Evolutionary conservation across 2,888 invertebrate genomes (phyloP).

Genomic region (Nymphalis c-album): DNA sequence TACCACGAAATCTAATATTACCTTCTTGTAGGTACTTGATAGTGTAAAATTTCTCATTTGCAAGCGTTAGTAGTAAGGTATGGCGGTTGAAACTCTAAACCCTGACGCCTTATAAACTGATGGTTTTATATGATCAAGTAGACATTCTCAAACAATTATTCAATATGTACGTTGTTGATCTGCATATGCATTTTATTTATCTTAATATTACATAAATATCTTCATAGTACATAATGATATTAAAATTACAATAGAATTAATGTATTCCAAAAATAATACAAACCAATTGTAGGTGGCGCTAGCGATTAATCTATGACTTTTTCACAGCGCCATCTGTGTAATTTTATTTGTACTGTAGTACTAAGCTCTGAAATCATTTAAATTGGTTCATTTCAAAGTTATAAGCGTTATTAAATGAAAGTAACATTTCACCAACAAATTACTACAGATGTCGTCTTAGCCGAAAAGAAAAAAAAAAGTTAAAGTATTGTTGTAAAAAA

Average conservation of each 20-base stretch:
- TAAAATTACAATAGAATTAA: too few species aligned
- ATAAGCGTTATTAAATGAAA: too few species aligned
- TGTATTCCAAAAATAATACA: too few species aligned
- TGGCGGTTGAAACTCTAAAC: neutral
- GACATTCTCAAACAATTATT: too few species aligned
- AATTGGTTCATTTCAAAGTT: neutral
- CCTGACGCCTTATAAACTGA: neutral
- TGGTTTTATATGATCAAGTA: neutral
- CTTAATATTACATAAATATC: too few species aligned
- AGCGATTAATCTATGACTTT: too few species aligned
- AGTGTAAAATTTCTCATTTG: constrained; percentile 1
- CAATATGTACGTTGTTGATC: too few species aligned
- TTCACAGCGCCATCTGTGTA: neutral
- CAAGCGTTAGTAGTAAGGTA: neutral
- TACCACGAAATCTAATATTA: neutral
- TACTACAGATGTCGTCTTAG: neutral
- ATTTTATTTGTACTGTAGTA: neutral
- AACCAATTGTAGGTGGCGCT: too few species aligned
- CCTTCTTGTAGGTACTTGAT: neutral
- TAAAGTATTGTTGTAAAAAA: too few species aligned
- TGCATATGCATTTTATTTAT: too few species aligned
- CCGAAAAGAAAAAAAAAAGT: neutral
- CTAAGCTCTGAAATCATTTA: neutral
- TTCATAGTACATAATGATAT: too few species aligned
- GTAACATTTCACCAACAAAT: neutral